phyloP scores from a whole-genome alignment of 1,140 invertebrate species.

The Physella acuta region DNA sequence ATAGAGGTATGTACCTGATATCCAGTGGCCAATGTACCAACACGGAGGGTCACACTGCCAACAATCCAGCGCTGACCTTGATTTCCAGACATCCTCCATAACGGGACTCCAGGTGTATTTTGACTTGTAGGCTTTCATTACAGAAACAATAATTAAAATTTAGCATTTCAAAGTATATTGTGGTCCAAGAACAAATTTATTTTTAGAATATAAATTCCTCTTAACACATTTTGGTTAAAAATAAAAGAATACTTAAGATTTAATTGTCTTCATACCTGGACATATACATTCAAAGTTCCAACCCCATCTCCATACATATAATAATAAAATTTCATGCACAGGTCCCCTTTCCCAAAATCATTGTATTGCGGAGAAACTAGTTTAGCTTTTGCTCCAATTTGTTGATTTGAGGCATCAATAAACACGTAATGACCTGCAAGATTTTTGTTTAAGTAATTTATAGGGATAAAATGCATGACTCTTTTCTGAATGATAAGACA shows the following conservation, averaged over 20 bases:
- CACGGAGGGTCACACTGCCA: slow-evolving; percentile 38
- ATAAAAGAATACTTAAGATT: too few relatives aligned
- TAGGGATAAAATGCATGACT: background rate
- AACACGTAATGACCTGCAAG: slow-evolving; percentile 45
- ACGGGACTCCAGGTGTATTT: slow-evolving; percentile 10
- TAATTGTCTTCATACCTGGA: too few relatives aligned
- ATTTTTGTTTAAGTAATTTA: background rate
- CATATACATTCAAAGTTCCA: slow-evolving; percentile 21
- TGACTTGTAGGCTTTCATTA: slow-evolving; percentile 19
- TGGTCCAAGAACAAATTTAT: too few relatives aligned
- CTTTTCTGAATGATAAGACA: background rate
- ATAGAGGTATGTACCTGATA: slow-evolving; percentile 30
- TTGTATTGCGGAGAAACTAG: slow-evolving; percentile 41
- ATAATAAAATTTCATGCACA: slow-evolving; percentile 52
- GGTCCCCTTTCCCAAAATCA: slow-evolving; percentile 28
- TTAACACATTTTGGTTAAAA: too few relatives aligned
- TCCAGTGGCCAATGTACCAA: slow-evolving; percentile 15
- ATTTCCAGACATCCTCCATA: slow-evolving; percentile 45
- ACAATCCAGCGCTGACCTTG: slow-evolving; percentile 54
- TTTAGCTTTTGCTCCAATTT: slow-evolving; percentile 36
- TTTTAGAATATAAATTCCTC: too few relatives aligned
- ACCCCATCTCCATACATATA: slow-evolving; percentile 18
- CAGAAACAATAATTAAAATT: too few relatives aligned
- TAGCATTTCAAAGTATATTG: too few relatives aligned
- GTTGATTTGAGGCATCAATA: slow-evolving; percentile 32